Evolutionary conservation across 1,140 invertebrate species (phyloP), one percentile per base, ranked within the genome.

Genomic region (Drosophila virilis): DNA sequence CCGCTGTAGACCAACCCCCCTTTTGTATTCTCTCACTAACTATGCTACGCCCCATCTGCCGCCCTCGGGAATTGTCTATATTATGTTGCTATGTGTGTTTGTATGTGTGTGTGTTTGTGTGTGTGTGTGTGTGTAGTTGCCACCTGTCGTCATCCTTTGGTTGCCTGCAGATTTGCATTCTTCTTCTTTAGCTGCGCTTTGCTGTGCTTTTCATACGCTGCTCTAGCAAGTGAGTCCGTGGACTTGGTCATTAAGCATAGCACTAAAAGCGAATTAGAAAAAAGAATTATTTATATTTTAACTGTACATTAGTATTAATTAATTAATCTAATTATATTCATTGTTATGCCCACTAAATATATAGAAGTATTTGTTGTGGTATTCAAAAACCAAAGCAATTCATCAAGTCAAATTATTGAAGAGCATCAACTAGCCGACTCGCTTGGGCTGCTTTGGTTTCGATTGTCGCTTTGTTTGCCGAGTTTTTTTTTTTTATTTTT

Each of bases 401-500:
- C 22, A 28, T 4, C 22, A 28, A 5, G 22, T 28, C 1, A 28
- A 28, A 5, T 28, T 28, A 28, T 28, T 28, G 22, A 28, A 57
- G 60, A 15, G 35, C 17, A 62, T 62, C 7, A 8, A 5, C 22
- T 6, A 6, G 22, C 17, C 35, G 60, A 12, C 35, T n/a, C 1
- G n/a, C n/a, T 28, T 22, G 6, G 0, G 33, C 22, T 13, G 60
- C n/a, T 46, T 46, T 62, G 60, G 8, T 51, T 51, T 51, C 33
- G 46, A 40, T 62, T 62, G 60, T 51, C 22, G 48, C 48, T 48
- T 50, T 64, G 50, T 13, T 65, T 46, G 51, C 35, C 28, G 37
- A 43, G 60, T 51, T 59, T 77, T 45, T 76, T 72, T 70, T 71
- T 17, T n/a, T n/a, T n/a, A n/a, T n/a, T n/a, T n/a, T n/a, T n/a